phyloP scores from a whole-genome alignment of 2,888 invertebrate species.

The Sylvicola cinctus region DNA sequence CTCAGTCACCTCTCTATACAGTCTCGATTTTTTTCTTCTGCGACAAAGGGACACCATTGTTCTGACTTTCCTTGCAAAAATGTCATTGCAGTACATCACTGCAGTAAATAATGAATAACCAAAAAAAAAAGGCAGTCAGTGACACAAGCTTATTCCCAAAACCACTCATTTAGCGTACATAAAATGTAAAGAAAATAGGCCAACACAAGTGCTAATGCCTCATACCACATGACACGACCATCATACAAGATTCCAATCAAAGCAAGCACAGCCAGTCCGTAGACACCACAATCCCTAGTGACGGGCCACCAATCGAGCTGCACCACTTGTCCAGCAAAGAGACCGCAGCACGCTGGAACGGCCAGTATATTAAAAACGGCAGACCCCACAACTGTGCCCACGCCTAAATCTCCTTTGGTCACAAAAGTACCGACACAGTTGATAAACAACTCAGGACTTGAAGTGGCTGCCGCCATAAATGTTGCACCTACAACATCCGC shows the following conservation, averaged over 20 bases:
- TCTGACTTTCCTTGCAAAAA: constrained; percentile 31
- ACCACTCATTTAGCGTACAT: constrained; percentile 28
- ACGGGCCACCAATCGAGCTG: constrained; percentile 60
- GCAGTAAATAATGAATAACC: constrained; percentile 12
- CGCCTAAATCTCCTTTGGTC: constrained; percentile 53
- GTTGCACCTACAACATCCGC: constrained; percentile 75
- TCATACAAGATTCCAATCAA: constrained; percentile 49
- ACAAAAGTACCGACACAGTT: constrained; percentile 65
- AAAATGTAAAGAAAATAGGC: constrained; percentile 50
- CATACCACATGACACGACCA: constrained; percentile 52
- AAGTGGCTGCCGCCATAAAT: constrained; percentile 78
- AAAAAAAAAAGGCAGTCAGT: constrained; percentile 3
- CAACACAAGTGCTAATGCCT: constrained; percentile 46
- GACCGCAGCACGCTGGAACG: constrained; percentile 54
- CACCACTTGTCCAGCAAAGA: constrained; percentile 38
- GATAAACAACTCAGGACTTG: constrained; percentile 71
- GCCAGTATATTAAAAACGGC: constrained; percentile 62
- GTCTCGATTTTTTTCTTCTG: constrained; percentile 34
- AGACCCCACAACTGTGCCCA: constrained; percentile 57
- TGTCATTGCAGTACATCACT: constrained; percentile 49
- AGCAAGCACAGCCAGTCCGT: constrained; percentile 45
- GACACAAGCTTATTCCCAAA: constrained; percentile 1
- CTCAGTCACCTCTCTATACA: constrained; percentile 22
- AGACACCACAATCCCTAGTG: constrained; percentile 51
- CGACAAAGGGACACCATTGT: constrained; percentile 27